Base-by-base conservation (phyloP, 2,888 invertebrate species). In the Barypeithes pellucidus region DNA sequence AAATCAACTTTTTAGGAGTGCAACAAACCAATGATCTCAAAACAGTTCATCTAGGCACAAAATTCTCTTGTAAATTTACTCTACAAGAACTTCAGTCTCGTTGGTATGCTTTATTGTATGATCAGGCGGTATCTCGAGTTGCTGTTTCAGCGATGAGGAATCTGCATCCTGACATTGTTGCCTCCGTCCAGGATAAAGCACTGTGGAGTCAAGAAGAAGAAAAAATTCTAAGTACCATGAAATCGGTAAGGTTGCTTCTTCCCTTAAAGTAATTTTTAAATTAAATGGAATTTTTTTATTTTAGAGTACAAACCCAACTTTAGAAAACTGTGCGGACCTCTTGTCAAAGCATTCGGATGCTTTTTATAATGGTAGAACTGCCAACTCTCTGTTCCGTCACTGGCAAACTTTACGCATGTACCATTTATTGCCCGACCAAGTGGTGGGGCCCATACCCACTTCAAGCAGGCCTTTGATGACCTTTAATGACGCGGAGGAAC, bases 21-120 rank as follows among this genome's bases (percentile, higher is more conserved):
- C 95, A 96, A 82, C 98, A 91, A 88, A 94, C 94, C 11, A 94
- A 94, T 85, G 94, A 94, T 82, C 85, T 94, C 70, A 89, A 92
- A 47, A 91, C 91, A 82, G 93, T 99, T 0, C 95, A 97, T 84
- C 89, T 95, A 76, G 97, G 97, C 4, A 93, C 96, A 0, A 98
- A 97, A 83, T 99, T 99, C 87, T 96, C 98, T 0, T 97, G 98
- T 82, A 93, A 95, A 72, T 99, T 98, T 85, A 96, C 97, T 0
- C 88, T 97, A 22, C 93, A 94, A 81, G 98, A 99, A 84, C 90
- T 99, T 65, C 96, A 98, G 82, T 95, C 97, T 67, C 91, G 99
- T 61, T 99, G 99, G 99, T 97, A 96, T 85, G 95, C 97, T 0
- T 86, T 99, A 67, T 88, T 99, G 20, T 99, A 98, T 85, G 97